Evolutionary conservation across 2,113 vertebrate species (phyloP), one percentile per base, ranked within the genome.

Genomic region (Hassar affinis): DNA sequence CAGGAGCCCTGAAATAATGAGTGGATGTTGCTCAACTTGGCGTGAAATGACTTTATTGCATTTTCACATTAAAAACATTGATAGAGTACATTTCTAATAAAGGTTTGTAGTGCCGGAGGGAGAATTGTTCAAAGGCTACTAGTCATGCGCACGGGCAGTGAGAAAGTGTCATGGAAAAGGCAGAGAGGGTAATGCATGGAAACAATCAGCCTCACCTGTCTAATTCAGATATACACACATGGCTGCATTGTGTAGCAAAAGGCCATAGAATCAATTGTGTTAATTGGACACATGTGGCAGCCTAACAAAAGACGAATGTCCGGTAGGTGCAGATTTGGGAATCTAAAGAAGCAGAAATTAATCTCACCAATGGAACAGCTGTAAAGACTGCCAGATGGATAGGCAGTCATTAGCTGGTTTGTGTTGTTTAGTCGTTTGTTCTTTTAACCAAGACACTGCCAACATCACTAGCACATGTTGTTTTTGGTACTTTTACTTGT

Each of bases 1-100:
- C 86, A 88, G 85, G 91, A 91, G 91, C 89, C 90, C 78, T 86
- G 90, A 91, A 91, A 92, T 93, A 93, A 93, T 89, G 89, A 92
- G 88, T 86, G 86, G 91, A 92, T 91, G 91, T 93, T 93, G 93
- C 90, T 93, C 92, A 94, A 93, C 90, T 89, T 88, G 86, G 89
- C 91, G 91, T 94, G 93, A 95, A 95, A 95, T 94, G 89, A 93
- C 93, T 95, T 93, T 91, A 93, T 94, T 92, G 90, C 91, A 78
- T 91, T 94, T 93, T 93, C 90, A 91, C 91, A 94, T 93, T 95
- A 93, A 93, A 92, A 93, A 88, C 89, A 90, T 88, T 90, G 90
- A 93, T 92, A 92, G 90, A 93, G 93, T 92, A 89, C 90, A 87
- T 91, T 93, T 92, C 91, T 92, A 93, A 93, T 92, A 94, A 92